Evolutionary conservation across 2,888 invertebrate species (phyloP).

Genomic region (Craniophora ligustri): DNA sequence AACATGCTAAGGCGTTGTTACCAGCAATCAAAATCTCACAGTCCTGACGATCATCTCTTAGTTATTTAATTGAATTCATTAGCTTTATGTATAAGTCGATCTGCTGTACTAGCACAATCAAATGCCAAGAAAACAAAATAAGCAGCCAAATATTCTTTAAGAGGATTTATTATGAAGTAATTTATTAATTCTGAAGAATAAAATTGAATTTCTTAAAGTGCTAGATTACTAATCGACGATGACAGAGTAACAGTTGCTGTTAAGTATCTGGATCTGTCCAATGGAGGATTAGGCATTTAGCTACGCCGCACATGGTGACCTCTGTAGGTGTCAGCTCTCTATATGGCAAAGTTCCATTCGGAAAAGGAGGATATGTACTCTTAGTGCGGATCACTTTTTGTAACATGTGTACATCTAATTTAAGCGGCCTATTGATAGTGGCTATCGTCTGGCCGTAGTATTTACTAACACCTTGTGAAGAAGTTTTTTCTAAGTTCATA

Average conservation of each 20-base stretch:
- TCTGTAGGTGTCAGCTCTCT: neutral
- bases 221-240: too few relatives aligned
- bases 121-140: too few relatives aligned
- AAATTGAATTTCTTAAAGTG: too few relatives aligned
- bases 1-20: too few relatives aligned
- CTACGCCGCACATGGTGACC: conserved; percentile 10
- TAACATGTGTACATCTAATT: neutral
- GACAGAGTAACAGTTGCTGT: neutral
- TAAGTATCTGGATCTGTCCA: conserved; percentile 8
- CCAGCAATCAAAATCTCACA: too few relatives aligned
- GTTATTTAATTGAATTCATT: too few relatives aligned
- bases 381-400: conserved; percentile 2
- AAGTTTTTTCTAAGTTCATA: neutral
- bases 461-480: neutral
- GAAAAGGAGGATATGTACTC: conserved; percentile 32
- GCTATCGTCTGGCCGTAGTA: neutral
- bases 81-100: too few relatives aligned
- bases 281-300: conserved; percentile 2
- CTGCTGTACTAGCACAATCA: too few relatives aligned
- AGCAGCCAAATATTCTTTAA: too few relatives aligned
- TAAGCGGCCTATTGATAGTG: neutral
- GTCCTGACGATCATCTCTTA: too few relatives aligned
- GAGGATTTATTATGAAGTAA: too few relatives aligned
- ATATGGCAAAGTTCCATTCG: neutral
- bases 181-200: too few relatives aligned